Evolutionary conservation across 2,797 vertebrate species (phyloP).

Genomic region (Pachyuromys duprasi): DNA sequence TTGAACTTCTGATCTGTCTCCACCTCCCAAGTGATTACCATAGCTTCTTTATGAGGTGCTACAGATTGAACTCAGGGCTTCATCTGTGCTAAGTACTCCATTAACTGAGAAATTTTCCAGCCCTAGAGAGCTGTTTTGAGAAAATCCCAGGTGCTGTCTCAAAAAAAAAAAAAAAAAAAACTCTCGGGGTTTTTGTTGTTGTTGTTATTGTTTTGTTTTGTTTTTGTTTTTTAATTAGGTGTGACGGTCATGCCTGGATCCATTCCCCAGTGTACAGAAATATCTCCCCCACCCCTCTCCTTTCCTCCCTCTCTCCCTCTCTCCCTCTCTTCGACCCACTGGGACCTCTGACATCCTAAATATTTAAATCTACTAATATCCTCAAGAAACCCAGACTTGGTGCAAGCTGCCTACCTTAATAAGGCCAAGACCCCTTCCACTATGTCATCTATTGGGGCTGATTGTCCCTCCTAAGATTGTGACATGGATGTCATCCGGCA

Average conservation of each 20-base stretch:
- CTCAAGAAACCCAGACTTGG: not conserved
- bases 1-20: not conserved
- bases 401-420: not conserved
- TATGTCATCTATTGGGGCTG: not conserved
- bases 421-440: not conserved
- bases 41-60: not conserved
- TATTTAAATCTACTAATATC: not conserved
- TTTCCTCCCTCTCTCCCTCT: rapidly evolving
- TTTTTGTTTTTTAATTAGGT: not conserved
- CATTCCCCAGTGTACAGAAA: not conserved
- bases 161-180: not conserved
- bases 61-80: not conserved
- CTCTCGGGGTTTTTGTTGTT: not conserved
- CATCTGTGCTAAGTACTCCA: not conserved
- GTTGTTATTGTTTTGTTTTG: not conserved
- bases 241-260: not conserved
- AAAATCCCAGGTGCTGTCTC: not conserved
- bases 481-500: not conserved
- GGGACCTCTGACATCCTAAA: not conserved
- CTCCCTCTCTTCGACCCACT: not conserved
- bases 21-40: not conserved
- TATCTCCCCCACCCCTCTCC: not conserved
- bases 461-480: not conserved
- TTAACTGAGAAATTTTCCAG: not conserved
- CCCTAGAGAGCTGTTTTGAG: not conserved